phyloP scores from a whole-genome alignment of 2,113 vertebrate species.

The Spea multiplicata region DNA sequence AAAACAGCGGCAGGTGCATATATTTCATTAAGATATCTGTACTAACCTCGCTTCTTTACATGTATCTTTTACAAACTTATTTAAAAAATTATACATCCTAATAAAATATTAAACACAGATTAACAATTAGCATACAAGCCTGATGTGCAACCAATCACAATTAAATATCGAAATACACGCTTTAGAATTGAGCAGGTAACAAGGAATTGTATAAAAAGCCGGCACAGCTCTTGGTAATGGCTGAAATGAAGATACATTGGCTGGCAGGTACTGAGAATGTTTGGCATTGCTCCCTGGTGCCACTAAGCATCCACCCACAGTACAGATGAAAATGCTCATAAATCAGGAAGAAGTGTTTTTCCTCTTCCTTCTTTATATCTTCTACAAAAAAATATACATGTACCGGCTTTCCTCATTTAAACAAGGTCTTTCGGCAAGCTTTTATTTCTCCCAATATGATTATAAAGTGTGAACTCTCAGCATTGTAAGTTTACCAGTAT shows the following conservation, averaged over 20 bases:
- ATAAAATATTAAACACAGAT: too few relatives aligned
- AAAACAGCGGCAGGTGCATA: too few relatives aligned
- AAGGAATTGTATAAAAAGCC: background rate
- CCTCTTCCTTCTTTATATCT: constrained; percentile 31
- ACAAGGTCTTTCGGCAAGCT: constrained; percentile 38
- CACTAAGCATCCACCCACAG: constrained; percentile 11
- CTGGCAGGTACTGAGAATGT: constrained; percentile 1
- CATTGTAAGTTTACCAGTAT: constrained; percentile 24
- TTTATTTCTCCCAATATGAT: constrained; percentile 41
- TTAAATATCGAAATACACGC: too few relatives aligned
- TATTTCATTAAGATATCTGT: too few relatives aligned
- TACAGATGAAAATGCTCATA: constrained; percentile 35
- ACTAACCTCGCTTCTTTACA: too few relatives aligned
- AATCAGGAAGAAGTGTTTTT: constrained; percentile 31
- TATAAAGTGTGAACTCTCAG: constrained; percentile 31
- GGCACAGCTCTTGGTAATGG: background rate
- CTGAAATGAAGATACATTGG: background rate
- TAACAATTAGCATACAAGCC: too few relatives aligned
- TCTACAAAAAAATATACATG: constrained; percentile 30
- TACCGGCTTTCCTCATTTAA: constrained; percentile 29
- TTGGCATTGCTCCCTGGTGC: constrained; percentile 19
- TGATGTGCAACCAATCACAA: too few relatives aligned
- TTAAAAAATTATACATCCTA: too few relatives aligned
- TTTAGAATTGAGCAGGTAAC: too few relatives aligned
- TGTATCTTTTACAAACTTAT: too few relatives aligned